These are phyloP conservation scores for Anguilla japonica DNA, from an alignment of 2,113 vertebrate genomes.

Conservation along the genomic window DNA sequence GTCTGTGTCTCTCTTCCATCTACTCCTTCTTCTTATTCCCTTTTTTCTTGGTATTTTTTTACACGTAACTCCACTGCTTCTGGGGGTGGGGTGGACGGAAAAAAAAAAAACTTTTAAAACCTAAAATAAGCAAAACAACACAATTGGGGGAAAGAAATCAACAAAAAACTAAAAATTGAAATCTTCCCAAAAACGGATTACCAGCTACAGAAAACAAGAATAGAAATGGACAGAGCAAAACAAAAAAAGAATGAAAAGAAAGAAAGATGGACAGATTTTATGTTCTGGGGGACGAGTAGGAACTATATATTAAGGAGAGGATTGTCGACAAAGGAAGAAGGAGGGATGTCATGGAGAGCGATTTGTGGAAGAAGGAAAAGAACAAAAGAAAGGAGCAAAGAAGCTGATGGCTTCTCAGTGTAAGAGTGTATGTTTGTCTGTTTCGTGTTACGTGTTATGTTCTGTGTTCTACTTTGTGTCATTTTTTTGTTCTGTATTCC, in stretches of 20 bases:
- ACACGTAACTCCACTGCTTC: constrained; percentile 38
- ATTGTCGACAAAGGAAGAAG: constrained; percentile 61
- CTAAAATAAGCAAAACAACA: constrained; percentile 3
- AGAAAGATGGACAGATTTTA: constrained; percentile 46
- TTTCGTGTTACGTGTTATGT: constrained; percentile 40
- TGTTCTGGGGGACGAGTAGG: constrained; percentile 35
- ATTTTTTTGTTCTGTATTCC: constrained; percentile 33
- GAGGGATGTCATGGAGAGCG: constrained; percentile 60
- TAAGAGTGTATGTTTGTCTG: constrained; percentile 67
- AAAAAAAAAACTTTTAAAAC: constrained; percentile 15
- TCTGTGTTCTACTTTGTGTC: constrained; percentile 38
- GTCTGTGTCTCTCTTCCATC: background rate
- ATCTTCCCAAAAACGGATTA: constrained; percentile 43
- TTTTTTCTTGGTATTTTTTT: constrained; percentile 20
- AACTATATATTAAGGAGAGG: constrained; percentile 56
- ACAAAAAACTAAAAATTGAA: constrained; percentile 10
- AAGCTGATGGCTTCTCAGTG: constrained; percentile 68
- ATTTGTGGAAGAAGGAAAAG: constrained; percentile 60
- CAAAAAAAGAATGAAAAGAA: constrained; percentile 35
- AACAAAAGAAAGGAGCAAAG: constrained; percentile 48
- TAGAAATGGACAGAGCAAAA: constrained; percentile 40
- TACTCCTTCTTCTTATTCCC: constrained; percentile 10
- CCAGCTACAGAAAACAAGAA: constrained; percentile 23
- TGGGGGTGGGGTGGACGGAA: background rate
- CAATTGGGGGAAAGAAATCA: constrained; percentile 27